phyloP scores from a whole-genome alignment of 2,888 invertebrate species.

The Eurytoma californica region DNA sequence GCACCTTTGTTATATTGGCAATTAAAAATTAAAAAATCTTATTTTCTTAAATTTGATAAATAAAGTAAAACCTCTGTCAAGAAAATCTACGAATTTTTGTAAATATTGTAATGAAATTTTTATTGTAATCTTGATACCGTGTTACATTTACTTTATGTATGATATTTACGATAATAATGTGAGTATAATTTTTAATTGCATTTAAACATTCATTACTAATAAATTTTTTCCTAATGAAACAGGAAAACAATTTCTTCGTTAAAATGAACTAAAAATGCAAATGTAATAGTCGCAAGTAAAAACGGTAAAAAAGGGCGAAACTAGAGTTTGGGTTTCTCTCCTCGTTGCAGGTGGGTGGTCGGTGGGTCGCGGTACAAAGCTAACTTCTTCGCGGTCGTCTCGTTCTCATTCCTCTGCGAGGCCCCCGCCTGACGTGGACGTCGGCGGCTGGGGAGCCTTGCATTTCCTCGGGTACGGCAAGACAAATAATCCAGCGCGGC shows the following conservation, averaged over 20 bases:
- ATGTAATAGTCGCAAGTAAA: constrained; percentile 1
- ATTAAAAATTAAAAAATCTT: not conserved
- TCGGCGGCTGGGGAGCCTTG: constrained; percentile 64
- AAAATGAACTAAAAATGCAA: not conserved
- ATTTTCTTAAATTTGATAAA: constrained; percentile 36
- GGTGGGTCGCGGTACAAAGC: constrained; percentile 57
- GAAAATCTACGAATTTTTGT: constrained; percentile 38
- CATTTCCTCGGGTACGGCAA: constrained; percentile 71
- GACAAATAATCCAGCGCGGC: constrained; percentile 66
- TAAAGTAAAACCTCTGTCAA: constrained; percentile 51
- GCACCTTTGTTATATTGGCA: not conserved
- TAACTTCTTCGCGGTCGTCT: constrained; percentile 63
- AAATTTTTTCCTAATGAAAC: not conserved
- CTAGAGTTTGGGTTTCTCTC: constrained; percentile 72
- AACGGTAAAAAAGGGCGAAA: constrained; percentile 58
- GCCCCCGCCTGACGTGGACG: not conserved
- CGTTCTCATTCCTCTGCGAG: constrained; percentile 62
- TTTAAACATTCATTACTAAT: not conserved
- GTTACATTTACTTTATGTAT: constrained; percentile 47
- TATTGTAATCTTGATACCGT: constrained; percentile 54
- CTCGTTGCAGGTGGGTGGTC: constrained; percentile 75
- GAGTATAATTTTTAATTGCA: not conserved
- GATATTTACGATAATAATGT: constrained; percentile 3
- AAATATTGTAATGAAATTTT: constrained; percentile 5
- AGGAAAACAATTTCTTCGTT: not conserved